phyloP scores from a whole-genome alignment of 2,888 invertebrate species.

The Idaea aversata region DNA sequence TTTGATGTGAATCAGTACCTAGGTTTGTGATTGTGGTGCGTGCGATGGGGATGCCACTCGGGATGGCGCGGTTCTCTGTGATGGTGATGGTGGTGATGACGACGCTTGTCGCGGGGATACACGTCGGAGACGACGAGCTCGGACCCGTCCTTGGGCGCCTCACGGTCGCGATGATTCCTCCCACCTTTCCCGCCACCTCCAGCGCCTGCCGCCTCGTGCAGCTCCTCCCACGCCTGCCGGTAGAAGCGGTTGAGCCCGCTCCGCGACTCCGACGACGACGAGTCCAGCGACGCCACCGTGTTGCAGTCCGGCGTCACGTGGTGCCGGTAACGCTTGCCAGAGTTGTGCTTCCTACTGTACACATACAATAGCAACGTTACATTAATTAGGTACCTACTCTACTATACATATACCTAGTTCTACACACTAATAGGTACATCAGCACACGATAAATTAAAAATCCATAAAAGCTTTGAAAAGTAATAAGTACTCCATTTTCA shows the following conservation, averaged over 20 bases:
- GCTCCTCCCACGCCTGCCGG: constrained; percentile 95
- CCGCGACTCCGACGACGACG: constrained; percentile 91
- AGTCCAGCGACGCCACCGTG: constrained; percentile 94
- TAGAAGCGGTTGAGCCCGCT: constrained; percentile 93
- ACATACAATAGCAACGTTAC: neutral
- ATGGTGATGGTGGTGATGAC: constrained; percentile 88
- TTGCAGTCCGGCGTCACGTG: constrained; percentile 94
- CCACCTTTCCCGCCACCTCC: constrained; percentile 59
- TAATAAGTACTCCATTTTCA: neutral
- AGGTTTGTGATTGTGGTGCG: constrained; percentile 78
- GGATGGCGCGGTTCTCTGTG: constrained; percentile 83
- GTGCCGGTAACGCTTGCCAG: constrained; percentile 93
- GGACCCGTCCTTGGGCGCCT: constrained; percentile 85
- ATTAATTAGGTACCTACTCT: constrained; percentile 1
- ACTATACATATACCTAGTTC: too few species aligned
- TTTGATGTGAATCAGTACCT: constrained; percentile 55
- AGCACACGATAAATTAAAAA: neutral
- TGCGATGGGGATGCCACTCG: constrained; percentile 81
- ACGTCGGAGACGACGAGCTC: constrained; percentile 88
- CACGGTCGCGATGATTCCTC: constrained; percentile 60
- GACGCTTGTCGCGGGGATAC: constrained; percentile 81
- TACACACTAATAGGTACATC: too few species aligned
- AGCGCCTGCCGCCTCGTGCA: constrained; percentile 87
- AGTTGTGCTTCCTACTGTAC: constrained; percentile 76
- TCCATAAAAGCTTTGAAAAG: neutral